Conservation (phyloP, 2,888 invertebrate genomes). For the Tromatobia lineatoria region DNA sequence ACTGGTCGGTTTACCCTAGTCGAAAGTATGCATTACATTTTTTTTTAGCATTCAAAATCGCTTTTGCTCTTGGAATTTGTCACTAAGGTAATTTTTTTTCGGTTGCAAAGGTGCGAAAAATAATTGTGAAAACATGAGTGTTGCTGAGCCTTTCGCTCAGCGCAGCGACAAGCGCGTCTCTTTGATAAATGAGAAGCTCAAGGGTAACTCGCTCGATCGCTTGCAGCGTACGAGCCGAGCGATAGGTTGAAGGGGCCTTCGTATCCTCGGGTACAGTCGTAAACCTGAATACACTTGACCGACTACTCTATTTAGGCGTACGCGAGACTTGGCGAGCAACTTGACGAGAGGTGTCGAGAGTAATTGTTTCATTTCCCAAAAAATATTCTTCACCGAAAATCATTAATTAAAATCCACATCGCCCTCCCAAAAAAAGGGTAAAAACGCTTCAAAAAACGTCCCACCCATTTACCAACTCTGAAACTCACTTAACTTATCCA, state of each 20-base stretch:
- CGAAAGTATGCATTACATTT: too few relatives aligned
- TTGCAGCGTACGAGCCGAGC: slow-evolving; percentile 7
- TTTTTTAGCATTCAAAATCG: neutral
- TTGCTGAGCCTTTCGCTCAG: slow-evolving; percentile 7
- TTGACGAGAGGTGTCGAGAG: slow-evolving; percentile 4
- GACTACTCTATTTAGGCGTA: slow-evolving; percentile 55
- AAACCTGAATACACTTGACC: slow-evolving; percentile 61
- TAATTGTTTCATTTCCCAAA: slow-evolving; percentile 2
- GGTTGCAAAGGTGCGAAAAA: slow-evolving; percentile 8
- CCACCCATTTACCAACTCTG: neutral
- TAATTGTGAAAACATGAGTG: neutral
- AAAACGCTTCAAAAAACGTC: neutral
- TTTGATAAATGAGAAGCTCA: slow-evolving; percentile 56
- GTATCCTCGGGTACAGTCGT: slow-evolving; percentile 55
- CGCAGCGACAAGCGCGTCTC: slow-evolving; percentile 33
- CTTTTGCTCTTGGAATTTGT: neutral
- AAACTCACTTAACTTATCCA: neutral
- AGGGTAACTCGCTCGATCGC: slow-evolving; percentile 35
- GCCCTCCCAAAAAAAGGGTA: too few relatives aligned
- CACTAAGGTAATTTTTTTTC: neutral
- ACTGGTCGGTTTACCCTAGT: too few relatives aligned
- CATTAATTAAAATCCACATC: too few relatives aligned
- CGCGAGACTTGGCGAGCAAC: neutral
- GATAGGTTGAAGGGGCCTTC: slow-evolving; percentile 40
- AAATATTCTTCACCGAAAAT: too few relatives aligned